Evolutionary conservation across 2,888 invertebrate genomes (phyloP).

Genomic region (Escarpia spicata): DNA sequence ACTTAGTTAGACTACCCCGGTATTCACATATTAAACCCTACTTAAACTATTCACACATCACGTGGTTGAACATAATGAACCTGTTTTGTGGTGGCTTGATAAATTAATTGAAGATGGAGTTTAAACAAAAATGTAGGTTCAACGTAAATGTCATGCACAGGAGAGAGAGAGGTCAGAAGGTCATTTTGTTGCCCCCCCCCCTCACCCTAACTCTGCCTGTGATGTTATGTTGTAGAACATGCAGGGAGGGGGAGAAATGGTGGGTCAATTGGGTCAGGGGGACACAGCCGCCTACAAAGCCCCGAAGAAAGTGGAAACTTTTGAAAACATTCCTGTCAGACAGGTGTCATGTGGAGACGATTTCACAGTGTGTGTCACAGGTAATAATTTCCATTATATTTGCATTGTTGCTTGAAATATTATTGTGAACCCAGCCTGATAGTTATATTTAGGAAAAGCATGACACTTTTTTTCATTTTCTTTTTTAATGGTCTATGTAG

Average conservation of each 20-base stretch:
- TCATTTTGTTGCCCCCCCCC: background rate
- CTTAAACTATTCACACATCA: too few relatives aligned
- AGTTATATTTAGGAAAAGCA: too few relatives aligned
- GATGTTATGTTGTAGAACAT: constrained; percentile 48
- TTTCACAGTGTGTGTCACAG: constrained; percentile 62
- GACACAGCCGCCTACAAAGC: constrained; percentile 61
- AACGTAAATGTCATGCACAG: background rate
- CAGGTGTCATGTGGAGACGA: constrained; percentile 64
- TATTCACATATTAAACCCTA: too few relatives aligned
- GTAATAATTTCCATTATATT: constrained; percentile 39
- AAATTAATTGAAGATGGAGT: too few relatives aligned
- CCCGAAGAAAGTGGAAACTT: constrained; percentile 60
- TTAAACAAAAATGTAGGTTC: too few relatives aligned
- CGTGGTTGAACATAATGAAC: too few relatives aligned
- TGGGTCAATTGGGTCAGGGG: constrained; percentile 64
- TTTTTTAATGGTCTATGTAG: too few relatives aligned
- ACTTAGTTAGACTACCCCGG: too few relatives aligned
- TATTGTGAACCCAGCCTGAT: background rate
- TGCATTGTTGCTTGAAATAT: background rate
- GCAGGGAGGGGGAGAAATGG: constrained; percentile 46
- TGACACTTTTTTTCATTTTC: too few relatives aligned
- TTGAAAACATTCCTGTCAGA: constrained; percentile 56
- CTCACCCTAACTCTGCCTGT: background rate
- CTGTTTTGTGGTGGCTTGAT: too few relatives aligned
- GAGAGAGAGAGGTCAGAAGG: background rate